These are phyloP conservation scores for Cyclura pinguis DNA, from an alignment of 2,797 vertebrate genomes.

Conservation along the genomic window DNA sequence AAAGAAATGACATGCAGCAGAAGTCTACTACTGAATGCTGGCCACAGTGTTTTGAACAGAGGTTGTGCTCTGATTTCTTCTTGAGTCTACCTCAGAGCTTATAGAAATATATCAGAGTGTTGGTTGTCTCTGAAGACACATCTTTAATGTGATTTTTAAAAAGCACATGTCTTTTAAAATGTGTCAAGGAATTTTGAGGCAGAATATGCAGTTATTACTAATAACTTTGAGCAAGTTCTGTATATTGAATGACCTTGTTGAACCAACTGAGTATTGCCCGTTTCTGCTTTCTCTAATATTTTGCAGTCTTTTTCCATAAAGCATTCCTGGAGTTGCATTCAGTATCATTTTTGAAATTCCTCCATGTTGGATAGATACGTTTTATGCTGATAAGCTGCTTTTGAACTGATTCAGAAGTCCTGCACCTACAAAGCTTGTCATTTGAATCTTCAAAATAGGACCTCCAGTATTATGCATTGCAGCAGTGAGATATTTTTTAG, in stretches of 20 bases:
- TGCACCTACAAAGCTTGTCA: background rate
- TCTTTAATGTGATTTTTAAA: too few species aligned
- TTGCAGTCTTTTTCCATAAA: background rate
- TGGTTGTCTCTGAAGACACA: background rate
- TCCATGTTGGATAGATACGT: background rate
- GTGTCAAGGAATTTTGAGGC: background rate
- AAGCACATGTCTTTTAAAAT: background rate
- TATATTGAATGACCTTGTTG: background rate
- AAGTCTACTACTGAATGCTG: too few species aligned
- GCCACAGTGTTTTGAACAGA: background rate
- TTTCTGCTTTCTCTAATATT: background rate
- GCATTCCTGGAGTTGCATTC: background rate
- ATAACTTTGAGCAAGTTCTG: background rate
- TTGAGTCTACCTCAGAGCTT: background rate
- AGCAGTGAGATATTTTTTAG: background rate
- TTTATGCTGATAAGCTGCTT: background rate
- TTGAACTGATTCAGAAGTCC: background rate
- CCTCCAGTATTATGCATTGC: background rate
- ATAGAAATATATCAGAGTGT: background rate
- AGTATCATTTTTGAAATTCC: conserved; percentile 3
- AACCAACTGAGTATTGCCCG: background rate
- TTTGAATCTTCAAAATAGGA: background rate
- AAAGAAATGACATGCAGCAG: too few species aligned
- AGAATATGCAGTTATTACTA: background rate
- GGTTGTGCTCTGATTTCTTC: background rate